Conservation (phyloP, 2,888 invertebrate species). For the Toxonevra muliebris region DNA sequence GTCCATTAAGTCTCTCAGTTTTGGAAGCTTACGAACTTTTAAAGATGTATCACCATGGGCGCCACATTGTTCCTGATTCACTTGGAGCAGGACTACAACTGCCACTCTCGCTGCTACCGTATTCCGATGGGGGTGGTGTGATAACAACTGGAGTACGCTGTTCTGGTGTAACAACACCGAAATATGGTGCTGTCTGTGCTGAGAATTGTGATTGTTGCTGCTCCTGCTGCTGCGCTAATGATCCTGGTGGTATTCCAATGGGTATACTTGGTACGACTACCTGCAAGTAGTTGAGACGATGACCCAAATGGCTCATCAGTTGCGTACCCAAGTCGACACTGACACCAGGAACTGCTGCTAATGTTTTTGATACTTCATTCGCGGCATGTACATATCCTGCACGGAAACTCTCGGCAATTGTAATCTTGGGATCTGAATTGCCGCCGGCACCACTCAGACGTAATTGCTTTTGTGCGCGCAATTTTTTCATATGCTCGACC, state of each 20-base stretch:
- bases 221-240: slow-evolving; percentile 34
- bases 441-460: slow-evolving; percentile 46
- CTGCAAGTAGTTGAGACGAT: slow-evolving; percentile 74
- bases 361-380: slow-evolving; percentile 85
- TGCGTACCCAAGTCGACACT: slow-evolving; percentile 88
- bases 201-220: slow-evolving; percentile 19
- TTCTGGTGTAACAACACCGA: slow-evolving; percentile 33
- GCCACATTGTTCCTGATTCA: slow-evolving; percentile 61
- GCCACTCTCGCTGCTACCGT: slow-evolving; percentile 62
- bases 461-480: slow-evolving; percentile 79
- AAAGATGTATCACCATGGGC: slow-evolving; percentile 58
- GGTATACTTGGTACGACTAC: slow-evolving; percentile 61
- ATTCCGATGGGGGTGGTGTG: slow-evolving; percentile 64
- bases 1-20: slow-evolving; percentile 22
- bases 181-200: slow-evolving; percentile 37
- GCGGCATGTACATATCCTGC: slow-evolving; percentile 91
- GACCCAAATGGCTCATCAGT: slow-evolving; percentile 89
- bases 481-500: slow-evolving; percentile 85
- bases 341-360: slow-evolving; percentile 87
- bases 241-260: slow-evolving; percentile 27
- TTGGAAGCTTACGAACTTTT: background rate
- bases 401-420: slow-evolving; percentile 78
- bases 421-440: slow-evolving; percentile 55
- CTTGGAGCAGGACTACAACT: slow-evolving; percentile 63
- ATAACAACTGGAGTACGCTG: slow-evolving; percentile 47